Conservation (phyloP, 2,888 invertebrate species). For the Agrotis exclamationis region DNA sequence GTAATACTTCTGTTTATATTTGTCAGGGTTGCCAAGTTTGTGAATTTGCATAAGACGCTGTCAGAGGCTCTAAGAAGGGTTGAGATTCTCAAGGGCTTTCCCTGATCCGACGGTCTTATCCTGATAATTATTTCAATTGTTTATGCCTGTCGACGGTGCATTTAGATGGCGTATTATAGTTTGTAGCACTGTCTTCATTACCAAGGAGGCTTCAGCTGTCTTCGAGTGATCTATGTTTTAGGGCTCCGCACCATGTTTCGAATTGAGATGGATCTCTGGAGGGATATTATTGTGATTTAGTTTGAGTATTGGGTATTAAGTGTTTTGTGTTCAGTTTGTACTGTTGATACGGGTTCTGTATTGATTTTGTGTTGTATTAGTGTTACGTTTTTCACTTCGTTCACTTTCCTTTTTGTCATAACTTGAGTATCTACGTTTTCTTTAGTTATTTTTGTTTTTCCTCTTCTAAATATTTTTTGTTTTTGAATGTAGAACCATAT, state of each 20-base stretch:
- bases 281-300: conserved; percentile 72
- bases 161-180: conserved; percentile 91
- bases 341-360: conserved; percentile 3
- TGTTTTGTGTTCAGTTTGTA: conserved; percentile 27
- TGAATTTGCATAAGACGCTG: conserved; percentile 90
- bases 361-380: neutral
- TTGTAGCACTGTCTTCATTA: conserved; percentile 89
- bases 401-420: neutral
- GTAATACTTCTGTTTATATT: conserved; percentile 59
- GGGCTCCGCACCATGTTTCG: conserved; percentile 70
- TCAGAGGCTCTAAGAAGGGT: conserved; percentile 88
- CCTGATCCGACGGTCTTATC: conserved; percentile 88
- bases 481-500: too few relatives aligned
- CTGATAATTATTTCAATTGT: conserved; percentile 91
- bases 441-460: too few relatives aligned
- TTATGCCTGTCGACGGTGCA: conserved; percentile 90
- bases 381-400: neutral
- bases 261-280: conserved; percentile 80
- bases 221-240: conserved; percentile 82
- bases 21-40: conserved; percentile 77
- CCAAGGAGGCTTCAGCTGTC: conserved; percentile 76
- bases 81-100: conserved; percentile 88
- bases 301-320: conserved; percentile 48
- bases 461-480: too few relatives aligned
- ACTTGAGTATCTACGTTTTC: too few relatives aligned